phyloP scores from a whole-genome alignment of 2,888 invertebrate genomes.

The Torymus aiolomorphi region DNA sequence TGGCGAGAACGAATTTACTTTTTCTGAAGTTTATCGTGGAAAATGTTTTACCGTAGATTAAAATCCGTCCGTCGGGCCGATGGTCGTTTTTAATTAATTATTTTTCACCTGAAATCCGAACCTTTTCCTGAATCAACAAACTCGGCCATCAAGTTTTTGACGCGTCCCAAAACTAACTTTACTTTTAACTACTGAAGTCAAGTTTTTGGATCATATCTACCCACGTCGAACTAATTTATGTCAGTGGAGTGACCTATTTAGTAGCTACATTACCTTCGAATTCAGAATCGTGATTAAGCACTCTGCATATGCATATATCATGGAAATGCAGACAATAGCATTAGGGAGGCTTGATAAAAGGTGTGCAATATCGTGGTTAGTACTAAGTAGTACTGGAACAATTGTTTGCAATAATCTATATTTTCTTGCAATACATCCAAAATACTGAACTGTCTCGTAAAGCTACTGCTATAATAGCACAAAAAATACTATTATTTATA shows the following conservation, averaged over 20 bases:
- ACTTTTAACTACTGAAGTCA: conserved; percentile 1
- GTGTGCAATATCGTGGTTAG: neutral
- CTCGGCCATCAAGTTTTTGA: conserved; percentile 26
- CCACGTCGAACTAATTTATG: conserved; percentile 19
- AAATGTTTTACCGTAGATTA: too few species aligned
- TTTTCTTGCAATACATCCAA: too few species aligned
- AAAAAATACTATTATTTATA: too few species aligned
- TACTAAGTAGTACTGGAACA: too few species aligned
- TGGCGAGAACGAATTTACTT: too few species aligned
- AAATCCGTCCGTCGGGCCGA: too few species aligned
- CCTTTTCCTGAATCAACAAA: conserved; percentile 4
- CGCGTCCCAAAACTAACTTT: conserved; percentile 9
- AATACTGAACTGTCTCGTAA: too few species aligned
- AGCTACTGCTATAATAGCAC: too few species aligned
- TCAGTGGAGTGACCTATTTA: conserved; percentile 32
- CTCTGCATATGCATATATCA: conserved; percentile 16
- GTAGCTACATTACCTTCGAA: conserved; percentile 12
- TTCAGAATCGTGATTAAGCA: conserved; percentile 18
- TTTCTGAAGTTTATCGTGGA: too few species aligned
- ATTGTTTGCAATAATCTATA: too few species aligned
- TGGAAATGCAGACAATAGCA: conserved; percentile 3
- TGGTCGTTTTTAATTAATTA: neutral
- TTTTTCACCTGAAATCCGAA: neutral
- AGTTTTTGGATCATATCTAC: conserved; percentile 15
- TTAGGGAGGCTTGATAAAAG: conserved; percentile 3